phyloP scores from a whole-genome alignment of 2,888 invertebrate genomes.

The Brachyptera putata region DNA sequence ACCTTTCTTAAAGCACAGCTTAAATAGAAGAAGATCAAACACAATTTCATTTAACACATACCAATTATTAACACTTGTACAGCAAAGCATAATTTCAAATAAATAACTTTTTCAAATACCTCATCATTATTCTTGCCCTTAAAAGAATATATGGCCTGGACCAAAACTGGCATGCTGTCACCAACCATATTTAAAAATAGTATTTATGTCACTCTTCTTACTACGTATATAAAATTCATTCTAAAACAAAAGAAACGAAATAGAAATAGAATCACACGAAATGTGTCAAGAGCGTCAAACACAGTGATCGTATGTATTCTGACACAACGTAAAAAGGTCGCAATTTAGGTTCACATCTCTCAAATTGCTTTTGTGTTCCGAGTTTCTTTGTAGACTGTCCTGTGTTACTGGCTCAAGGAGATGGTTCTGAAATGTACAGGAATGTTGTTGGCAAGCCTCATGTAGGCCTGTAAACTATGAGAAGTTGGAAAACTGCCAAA shows the following conservation, averaged over 20 bases:
- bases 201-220: not conserved
- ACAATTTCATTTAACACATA: not conserved
- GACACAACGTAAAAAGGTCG: no score
- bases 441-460: conserved; percentile 17
- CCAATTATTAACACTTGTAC: no score
- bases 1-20: conserved; percentile 92
- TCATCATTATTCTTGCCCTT: conserved; percentile 97
- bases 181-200: conserved; percentile 45
- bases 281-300: no score
- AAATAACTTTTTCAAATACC: no score
- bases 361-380: no score
- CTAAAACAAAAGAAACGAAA: not conserved
- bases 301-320: no score
- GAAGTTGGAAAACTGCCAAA: conserved; percentile 4
- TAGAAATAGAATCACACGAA: no score
- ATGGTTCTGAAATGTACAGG: conserved; percentile 5
- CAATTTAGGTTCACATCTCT: no score
- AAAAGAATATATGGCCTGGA: conserved; percentile 89
- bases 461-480: conserved; percentile 13
- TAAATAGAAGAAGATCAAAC: conserved; percentile 39
- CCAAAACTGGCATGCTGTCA: conserved; percentile 58
- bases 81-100: no score
- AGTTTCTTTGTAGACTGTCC: no score
- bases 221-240: not conserved
- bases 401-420: conserved; percentile 19